Evolutionary conservation across 2,797 vertebrate genomes (phyloP).

Genomic region (Gorsachius magnificus): DNA sequence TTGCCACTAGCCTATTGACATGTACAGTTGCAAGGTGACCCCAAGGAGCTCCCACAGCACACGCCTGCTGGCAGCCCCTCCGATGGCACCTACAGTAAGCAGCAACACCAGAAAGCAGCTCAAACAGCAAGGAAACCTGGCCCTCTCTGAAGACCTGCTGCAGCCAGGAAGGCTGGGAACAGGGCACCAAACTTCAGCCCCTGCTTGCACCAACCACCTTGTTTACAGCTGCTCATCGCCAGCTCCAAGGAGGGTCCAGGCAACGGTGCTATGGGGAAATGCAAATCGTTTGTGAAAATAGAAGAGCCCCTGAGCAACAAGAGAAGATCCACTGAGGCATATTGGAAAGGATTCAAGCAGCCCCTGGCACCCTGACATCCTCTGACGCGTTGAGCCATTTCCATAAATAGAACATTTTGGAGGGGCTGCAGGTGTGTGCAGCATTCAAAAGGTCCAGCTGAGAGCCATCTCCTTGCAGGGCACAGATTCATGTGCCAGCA

Average conservation of each 20-base stretch:
- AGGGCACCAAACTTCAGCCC: neutral
- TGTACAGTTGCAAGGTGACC: neutral
- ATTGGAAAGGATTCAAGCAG: neutral
- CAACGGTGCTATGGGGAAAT: neutral
- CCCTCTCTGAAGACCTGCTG: neutral
- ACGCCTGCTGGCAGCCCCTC: neutral
- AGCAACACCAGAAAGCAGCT: neutral
- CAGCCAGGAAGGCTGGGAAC: neutral
- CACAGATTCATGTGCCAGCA: neutral
- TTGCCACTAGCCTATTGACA: neutral
- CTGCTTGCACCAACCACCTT: neutral
- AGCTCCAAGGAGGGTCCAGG: neutral
- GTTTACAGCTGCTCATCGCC: constrained; percentile 5
- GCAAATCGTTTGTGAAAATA: constrained; percentile 53
- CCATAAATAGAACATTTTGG: constrained; percentile 2
- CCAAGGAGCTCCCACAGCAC: neutral
- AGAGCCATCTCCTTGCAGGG: neutral
- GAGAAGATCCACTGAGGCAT: constrained; percentile 18
- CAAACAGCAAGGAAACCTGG: neutral
- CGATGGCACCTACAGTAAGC: accelerated
- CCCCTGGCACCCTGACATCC: constrained; percentile 16
- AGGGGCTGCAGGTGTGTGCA: constrained; percentile 9
- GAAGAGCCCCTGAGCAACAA: constrained; percentile 54
- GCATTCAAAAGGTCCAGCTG: neutral
- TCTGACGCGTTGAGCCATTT: neutral